Evolutionary conservation across 2,113 vertebrate genomes (phyloP).

Genomic region (Saimiri boliviensis): DNA sequence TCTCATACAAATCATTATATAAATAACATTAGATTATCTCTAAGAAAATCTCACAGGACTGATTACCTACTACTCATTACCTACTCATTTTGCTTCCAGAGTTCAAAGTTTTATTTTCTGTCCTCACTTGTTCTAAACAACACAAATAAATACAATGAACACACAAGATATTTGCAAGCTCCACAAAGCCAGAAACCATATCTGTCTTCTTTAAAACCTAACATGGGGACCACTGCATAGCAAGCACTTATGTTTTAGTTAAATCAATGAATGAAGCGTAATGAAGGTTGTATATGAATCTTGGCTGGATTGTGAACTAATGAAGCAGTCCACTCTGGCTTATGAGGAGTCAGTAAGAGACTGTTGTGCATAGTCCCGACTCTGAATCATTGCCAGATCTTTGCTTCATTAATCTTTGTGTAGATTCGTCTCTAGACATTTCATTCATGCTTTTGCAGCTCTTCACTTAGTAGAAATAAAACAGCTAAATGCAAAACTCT

Average conservation of each 20-base stretch:
- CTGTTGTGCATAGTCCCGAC: background rate
- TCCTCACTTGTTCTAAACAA: background rate
- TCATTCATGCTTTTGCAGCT: background rate
- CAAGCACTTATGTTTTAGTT: background rate
- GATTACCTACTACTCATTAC: background rate
- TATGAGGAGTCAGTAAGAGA: background rate
- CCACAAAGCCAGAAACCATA: background rate
- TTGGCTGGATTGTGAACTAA: background rate
- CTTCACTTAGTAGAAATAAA: background rate
- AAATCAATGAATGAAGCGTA: background rate
- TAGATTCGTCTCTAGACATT: background rate
- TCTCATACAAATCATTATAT: background rate
- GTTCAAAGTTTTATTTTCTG: background rate
- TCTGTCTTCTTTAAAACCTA: background rate
- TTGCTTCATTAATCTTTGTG: background rate
- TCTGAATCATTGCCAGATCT: background rate
- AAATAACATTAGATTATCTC: background rate
- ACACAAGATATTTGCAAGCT: background rate
- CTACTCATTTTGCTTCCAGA: background rate
- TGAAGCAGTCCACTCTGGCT: background rate
- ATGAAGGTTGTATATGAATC: background rate
- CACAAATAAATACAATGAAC: background rate
- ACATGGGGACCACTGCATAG: background rate
- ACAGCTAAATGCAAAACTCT: background rate
- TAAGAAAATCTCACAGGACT: background rate